Conservation (phyloP, 2,888 invertebrate genomes). For the Limulus polyphemus region DNA sequence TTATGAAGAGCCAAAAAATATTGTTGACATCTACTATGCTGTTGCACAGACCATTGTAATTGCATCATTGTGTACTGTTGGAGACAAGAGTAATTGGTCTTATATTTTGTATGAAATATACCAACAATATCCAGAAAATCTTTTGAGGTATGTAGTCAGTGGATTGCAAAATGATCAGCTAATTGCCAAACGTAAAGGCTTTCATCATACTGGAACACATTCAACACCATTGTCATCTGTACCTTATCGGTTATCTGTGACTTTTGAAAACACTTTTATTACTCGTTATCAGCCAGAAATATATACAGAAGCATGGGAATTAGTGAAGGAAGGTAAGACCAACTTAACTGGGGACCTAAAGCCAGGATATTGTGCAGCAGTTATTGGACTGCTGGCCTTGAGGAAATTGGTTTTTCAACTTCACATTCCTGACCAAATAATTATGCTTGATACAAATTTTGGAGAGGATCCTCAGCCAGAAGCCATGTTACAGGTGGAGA, state of each 20-base stretch:
- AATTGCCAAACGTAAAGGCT: conserved; percentile 43
- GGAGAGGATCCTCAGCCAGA: conserved; percentile 7
- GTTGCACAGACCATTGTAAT: conserved; percentile 46
- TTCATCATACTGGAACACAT: conserved; percentile 37
- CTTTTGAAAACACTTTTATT: conserved; percentile 9
- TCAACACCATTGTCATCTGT: conserved; percentile 42
- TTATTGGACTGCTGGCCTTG: conserved; percentile 7
- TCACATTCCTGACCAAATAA: conserved; percentile 16
- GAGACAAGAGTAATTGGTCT: conserved; percentile 49
- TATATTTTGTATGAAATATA: conserved; percentile 57
- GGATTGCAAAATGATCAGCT: conserved; percentile 49
- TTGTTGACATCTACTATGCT: conserved; percentile 44
- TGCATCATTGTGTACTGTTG: conserved; percentile 14
- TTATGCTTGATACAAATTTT: conserved; percentile 13
- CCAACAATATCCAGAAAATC: conserved; percentile 54
- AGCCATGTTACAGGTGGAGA: conserved; percentile 11
- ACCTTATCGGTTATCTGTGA: conserved; percentile 35
- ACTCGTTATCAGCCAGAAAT: conserved; percentile 10
- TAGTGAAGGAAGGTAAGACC: not conserved
- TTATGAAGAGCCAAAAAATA: conserved; percentile 36
- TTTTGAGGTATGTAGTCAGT: conserved; percentile 48
- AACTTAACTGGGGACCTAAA: conserved; percentile 8
- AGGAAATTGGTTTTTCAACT: conserved; percentile 4
- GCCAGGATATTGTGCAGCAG: conserved; percentile 14
- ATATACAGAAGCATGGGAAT: conserved; percentile 9